Conservation (phyloP, 1,140 invertebrate genomes). For the Drosophila simulans region DNA sequence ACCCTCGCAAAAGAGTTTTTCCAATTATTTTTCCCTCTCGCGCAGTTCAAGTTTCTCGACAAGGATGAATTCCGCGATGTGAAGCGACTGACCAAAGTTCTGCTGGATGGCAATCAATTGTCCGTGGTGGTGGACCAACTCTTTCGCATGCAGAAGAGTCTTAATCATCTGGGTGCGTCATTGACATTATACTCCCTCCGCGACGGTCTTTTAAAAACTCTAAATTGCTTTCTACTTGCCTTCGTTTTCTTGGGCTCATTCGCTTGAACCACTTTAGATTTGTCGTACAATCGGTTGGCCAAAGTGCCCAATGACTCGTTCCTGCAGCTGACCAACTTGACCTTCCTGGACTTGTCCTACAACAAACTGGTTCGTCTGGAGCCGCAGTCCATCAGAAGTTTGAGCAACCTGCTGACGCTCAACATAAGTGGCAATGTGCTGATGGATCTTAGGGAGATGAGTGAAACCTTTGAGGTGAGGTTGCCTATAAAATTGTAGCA, state of each 20-base stretch:
- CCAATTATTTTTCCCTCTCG: conserved; percentile 60
- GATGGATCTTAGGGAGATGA: conserved; percentile 84
- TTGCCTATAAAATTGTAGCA: no score
- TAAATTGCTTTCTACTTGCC: conserved; percentile 28
- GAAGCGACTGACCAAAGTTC: conserved; percentile 88
- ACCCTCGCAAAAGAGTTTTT: conserved; percentile 32
- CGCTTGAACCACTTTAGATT: conserved; percentile 63
- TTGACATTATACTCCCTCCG: conserved; percentile 38
- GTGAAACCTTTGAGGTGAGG: conserved; percentile 84
- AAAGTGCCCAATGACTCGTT: conserved; percentile 90
- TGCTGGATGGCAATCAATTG: conserved; percentile 91
- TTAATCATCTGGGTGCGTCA: conserved; percentile 84
- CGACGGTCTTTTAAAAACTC: conserved; percentile 14
- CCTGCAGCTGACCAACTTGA: conserved; percentile 88
- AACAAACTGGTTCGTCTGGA: conserved; percentile 90
- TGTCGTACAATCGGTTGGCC: conserved; percentile 90
- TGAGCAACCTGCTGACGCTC: conserved; percentile 85
- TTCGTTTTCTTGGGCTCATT: neutral
- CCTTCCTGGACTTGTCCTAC: conserved; percentile 89
- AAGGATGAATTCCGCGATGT: conserved; percentile 90
- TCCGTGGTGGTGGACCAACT: conserved; percentile 90
- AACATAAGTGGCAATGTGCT: conserved; percentile 88
- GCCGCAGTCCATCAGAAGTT: conserved; percentile 86
- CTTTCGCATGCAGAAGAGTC: conserved; percentile 88
- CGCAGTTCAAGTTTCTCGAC: conserved; percentile 90